These are phyloP conservation scores for Iphiclides podalirius DNA, from an alignment of 2,888 invertebrate species.

Conservation along the genomic window DNA sequence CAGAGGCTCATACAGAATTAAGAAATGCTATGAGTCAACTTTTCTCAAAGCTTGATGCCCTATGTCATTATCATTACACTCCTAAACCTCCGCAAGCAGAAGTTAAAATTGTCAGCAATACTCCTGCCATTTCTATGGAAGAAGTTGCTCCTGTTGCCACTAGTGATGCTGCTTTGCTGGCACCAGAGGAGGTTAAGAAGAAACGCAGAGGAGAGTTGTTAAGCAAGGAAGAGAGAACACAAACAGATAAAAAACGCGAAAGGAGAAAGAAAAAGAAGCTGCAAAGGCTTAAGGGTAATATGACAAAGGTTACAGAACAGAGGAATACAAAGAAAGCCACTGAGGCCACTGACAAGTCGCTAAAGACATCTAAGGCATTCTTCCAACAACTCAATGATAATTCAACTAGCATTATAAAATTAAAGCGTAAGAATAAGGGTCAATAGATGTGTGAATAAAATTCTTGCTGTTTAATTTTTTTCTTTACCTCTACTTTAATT, in stretches of 20 bases:
- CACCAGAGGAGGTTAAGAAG: slow-evolving; percentile 94
- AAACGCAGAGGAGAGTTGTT: slow-evolving; percentile 76
- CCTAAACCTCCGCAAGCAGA: slow-evolving; percentile 93
- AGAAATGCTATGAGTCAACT: slow-evolving; percentile 85
- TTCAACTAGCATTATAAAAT: slow-evolving; percentile 61
- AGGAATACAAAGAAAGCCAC: slow-evolving; percentile 79
- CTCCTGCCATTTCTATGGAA: slow-evolving; percentile 95
- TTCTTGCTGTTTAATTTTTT: slow-evolving; percentile 9
- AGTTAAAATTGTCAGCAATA: slow-evolving; percentile 92
- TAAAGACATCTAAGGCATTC: slow-evolving; percentile 87
- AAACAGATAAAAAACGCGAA: slow-evolving; percentile 93
- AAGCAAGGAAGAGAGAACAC: slow-evolving; percentile 89
- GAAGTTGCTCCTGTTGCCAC: slow-evolving; percentile 96
- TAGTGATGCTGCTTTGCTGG: slow-evolving; percentile 90
- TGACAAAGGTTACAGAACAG: slow-evolving; percentile 68
- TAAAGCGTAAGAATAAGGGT: slow-evolving; percentile 55
- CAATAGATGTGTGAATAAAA: slow-evolving; percentile 31
- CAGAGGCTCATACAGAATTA: slow-evolving; percentile 89
- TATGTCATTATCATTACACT: slow-evolving; percentile 96
- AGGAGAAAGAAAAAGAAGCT: slow-evolving; percentile 91
- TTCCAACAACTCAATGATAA: slow-evolving; percentile 92
- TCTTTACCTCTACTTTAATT: too few species aligned
- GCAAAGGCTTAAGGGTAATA: slow-evolving; percentile 78
- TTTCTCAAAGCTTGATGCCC: slow-evolving; percentile 93
- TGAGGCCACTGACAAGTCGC: slow-evolving; percentile 80